Conservation (phyloP, 2,888 invertebrate genomes). For the Pseudanteris insignis region DNA sequence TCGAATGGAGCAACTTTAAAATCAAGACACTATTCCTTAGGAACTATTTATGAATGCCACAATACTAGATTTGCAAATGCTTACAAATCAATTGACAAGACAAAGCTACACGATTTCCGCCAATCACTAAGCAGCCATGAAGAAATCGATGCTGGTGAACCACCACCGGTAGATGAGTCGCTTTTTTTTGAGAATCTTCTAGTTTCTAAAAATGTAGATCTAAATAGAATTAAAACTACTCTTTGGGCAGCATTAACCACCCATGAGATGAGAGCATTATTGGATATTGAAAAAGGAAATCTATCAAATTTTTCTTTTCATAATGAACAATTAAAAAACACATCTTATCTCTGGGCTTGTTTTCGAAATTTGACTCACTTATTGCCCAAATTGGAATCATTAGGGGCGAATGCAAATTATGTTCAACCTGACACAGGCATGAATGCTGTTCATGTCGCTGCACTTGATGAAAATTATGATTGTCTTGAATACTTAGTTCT, state of each 20-base stretch:
- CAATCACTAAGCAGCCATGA: conserved; percentile 39
- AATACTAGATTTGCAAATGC: conserved; percentile 50
- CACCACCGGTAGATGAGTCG: conserved; percentile 62
- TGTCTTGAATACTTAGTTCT: conserved; percentile 78
- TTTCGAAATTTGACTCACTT: conserved; percentile 78
- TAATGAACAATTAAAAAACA: conserved; percentile 66
- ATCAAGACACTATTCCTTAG: conserved; percentile 53
- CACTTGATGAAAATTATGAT: conserved; percentile 78
- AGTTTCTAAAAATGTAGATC: conserved; percentile 49
- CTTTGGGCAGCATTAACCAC: conserved; percentile 58
- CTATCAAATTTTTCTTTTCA: conserved; percentile 38
- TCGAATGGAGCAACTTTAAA: conserved; percentile 22
- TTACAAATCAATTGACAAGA: conserved; percentile 53
- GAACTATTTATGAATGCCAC: conserved; percentile 51
- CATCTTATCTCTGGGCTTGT: conserved; percentile 82
- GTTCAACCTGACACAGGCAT: conserved; percentile 78
- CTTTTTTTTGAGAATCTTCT: conserved; percentile 63
- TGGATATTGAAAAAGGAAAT: conserved; percentile 56
- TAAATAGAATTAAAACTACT: conserved; percentile 53
- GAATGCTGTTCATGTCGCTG: conserved; percentile 79
- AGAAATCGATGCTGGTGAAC: conserved; percentile 62
- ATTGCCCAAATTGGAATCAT: conserved; percentile 72
- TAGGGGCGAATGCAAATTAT: conserved; percentile 77
- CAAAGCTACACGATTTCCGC: conserved; percentile 20
- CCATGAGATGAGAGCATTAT: conserved; percentile 56